Evolutionary conservation across 23 tunicate species (phyloP), one percentile per base, ranked within the genome.

Genomic region (Pegea sp.): DNA sequence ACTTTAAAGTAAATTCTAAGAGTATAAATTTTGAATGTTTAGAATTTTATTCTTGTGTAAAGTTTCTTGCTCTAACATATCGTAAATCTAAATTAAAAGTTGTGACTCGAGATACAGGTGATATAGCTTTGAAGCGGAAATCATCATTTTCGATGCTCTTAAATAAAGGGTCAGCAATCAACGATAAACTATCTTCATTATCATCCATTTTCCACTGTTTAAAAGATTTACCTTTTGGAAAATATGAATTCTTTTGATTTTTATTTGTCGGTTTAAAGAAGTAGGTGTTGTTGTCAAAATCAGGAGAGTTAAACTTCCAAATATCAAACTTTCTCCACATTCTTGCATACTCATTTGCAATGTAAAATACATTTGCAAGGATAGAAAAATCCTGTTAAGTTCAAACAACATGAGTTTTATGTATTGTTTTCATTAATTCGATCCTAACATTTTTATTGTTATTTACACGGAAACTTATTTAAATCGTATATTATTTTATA

Each of bases 231-330:
- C 28, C 26, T 53, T 53, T 64, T 30, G 69, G 69, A 26, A 52
- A 64, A 22, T 52, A 64, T 21, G 56, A 44, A 1, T 20, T 16
- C 21, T 22, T 20, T 58, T 31, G 46, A 8, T 38, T 16, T 38
- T 11, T 8, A 11, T 18, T 0, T 6, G 19, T 57, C 5, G 33
- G 21, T 5, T 26, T 34, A 18, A 48, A 48, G 31, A 24, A 64
- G 53, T 64, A 64, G 1, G 30, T 48, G 24, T 64, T 64, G 44
- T 19, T 34, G 24, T 53, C 31, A 4, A 64, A 23, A 31, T 24
- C 25, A 13, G 69, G 69, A 4, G 16, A 48, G 31, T 64, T 48
- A 52, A 29, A 52, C 16, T 22, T 44, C 69, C 69, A 64, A 27
- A 22, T 21, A 29, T 64, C 69, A 20, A 26, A 48, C 28, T 27